phyloP scores from a whole-genome alignment of 1,140 invertebrate species.

The Diorhabda elongata region DNA sequence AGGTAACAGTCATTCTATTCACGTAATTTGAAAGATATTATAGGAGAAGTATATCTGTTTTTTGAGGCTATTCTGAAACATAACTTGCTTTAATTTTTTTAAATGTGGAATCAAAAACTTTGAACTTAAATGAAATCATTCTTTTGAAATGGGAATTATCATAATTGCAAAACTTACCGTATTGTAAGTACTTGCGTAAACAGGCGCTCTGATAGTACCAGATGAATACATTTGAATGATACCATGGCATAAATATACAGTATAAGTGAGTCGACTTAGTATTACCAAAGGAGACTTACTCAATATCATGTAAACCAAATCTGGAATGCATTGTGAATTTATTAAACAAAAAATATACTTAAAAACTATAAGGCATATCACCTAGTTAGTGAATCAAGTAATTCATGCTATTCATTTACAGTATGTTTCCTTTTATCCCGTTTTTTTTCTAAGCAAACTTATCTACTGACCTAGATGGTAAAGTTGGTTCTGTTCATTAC shows the following conservation, averaged over 20 bases:
- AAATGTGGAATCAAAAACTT: neutral
- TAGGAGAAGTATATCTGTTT: too few species aligned
- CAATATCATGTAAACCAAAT: conserved; percentile 43
- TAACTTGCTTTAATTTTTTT: neutral
- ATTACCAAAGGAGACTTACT: conserved; percentile 57
- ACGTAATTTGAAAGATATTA: neutral
- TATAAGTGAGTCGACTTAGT: conserved; percentile 64
- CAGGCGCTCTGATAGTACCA: conserved; percentile 54
- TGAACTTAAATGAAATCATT: neutral
- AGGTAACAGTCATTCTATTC: too few species aligned
- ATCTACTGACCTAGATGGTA: too few species aligned
- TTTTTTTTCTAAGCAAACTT: too few species aligned
- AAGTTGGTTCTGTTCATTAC: too few species aligned
- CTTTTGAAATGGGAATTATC: too few species aligned
- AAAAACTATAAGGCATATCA: too few species aligned
- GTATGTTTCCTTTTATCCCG: too few species aligned
- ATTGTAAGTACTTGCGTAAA: conserved; percentile 29
- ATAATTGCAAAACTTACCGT: conserved; percentile 12
- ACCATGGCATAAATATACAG: conserved; percentile 68
- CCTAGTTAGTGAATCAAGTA: too few species aligned
- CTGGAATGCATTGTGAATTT: conserved; percentile 40
- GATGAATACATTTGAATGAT: conserved; percentile 60
- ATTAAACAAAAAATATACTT: too few species aligned
- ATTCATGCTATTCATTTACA: too few species aligned
- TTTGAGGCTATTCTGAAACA: neutral